Conservation (phyloP, 2,797 vertebrate species). For the Trematocara caparti region DNA sequence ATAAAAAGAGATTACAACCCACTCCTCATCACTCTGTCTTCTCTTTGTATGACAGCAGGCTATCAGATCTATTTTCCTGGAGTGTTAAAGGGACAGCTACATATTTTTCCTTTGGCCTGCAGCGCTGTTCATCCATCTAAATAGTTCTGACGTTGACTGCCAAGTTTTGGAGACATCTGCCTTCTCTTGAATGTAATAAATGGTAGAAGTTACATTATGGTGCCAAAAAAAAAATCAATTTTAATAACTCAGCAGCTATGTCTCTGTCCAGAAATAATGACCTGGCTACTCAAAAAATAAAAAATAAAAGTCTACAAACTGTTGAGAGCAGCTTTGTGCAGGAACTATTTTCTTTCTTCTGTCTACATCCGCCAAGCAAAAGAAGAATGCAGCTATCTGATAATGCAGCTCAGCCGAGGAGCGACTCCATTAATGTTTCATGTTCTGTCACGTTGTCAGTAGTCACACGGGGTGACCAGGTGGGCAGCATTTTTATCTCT, state of each 20-base stretch:
- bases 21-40: neutral
- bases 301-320: neutral
- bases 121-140: neutral
- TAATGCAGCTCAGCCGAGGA: neutral
- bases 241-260: neutral
- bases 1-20: neutral
- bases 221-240: neutral
- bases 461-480: neutral
- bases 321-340: neutral
- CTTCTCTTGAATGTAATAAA: neutral
- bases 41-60: neutral
- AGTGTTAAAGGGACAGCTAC: neutral
- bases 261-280: neutral
- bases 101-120: neutral
- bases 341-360: neutral
- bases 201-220: neutral
- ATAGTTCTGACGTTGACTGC: neutral
- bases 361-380: neutral
- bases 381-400: neutral
- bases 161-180: neutral
- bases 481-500: neutral
- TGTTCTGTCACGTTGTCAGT: neutral
- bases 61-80: neutral
- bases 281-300: neutral
- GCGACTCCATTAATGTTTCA: neutral